Evolutionary conservation across 1,140 invertebrate genomes (phyloP).

Genomic region (Diploscapter pachys): DNA sequence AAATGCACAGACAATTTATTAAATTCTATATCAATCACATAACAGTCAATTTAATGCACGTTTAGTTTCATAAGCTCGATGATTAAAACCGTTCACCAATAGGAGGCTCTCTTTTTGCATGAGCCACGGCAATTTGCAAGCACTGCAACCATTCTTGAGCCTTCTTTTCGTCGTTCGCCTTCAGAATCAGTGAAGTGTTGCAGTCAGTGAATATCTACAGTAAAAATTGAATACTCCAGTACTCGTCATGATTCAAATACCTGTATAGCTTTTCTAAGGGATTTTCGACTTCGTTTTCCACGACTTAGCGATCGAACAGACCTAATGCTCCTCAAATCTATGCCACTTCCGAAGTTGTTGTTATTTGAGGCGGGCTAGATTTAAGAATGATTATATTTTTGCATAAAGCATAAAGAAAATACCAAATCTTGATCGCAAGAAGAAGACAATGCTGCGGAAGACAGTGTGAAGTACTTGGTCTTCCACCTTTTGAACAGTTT

Average conservation of each 20-base stretch:
- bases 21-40: too few relatives aligned
- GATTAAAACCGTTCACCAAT: too few relatives aligned
- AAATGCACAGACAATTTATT: too few relatives aligned
- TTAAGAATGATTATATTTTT: constrained; percentile 28
- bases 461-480: constrained; percentile 85
- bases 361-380: constrained; percentile 15
- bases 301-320: constrained; percentile 77
- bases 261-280: constrained; percentile 74
- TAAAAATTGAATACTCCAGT: too few relatives aligned
- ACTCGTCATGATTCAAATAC: too few relatives aligned
- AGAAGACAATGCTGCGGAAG: constrained; percentile 81
- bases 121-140: constrained; percentile 79
- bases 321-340: constrained; percentile 83
- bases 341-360: constrained; percentile 59
- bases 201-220: constrained; percentile 89
- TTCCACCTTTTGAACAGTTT: constrained; percentile 82
- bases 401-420: constrained; percentile 52
- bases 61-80: too few relatives aligned
- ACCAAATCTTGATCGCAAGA: constrained; percentile 66
- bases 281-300: constrained; percentile 70
- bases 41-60: too few relatives aligned
- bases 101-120: constrained; percentile 65
- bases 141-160: constrained; percentile 90
- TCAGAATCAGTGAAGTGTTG: constrained; percentile 82
- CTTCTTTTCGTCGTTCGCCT: constrained; percentile 87